Evolutionary conservation across 2,888 invertebrate genomes (phyloP).

Genomic region (Gnatocerus cornutus): DNA sequence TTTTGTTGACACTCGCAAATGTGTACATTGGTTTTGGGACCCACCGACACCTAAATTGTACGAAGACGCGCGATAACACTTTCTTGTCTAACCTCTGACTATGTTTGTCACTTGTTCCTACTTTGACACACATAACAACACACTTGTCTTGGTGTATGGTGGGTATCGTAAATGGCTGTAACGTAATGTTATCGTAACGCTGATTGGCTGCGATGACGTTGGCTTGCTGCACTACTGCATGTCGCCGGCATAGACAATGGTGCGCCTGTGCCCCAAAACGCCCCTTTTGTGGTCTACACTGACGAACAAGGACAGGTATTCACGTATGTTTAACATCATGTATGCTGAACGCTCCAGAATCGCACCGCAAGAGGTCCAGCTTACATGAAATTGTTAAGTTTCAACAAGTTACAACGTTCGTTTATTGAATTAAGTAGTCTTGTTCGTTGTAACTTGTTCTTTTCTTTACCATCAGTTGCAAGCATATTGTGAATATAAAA

Average conservation of each 20-base stretch:
- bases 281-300: slow-evolving; percentile 96
- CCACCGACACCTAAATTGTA: slow-evolving; percentile 64
- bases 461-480: slow-evolving; percentile 56
- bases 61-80: slow-evolving; percentile 31
- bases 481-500: slow-evolving; percentile 63
- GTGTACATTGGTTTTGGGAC: slow-evolving; percentile 65
- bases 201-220: slow-evolving; percentile 71
- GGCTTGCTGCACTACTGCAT: slow-evolving; percentile 74
- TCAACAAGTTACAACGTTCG: slow-evolving; percentile 63
- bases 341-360: slow-evolving; percentile 66
- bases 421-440: too few species aligned
- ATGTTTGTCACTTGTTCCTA: slow-evolving; percentile 14
- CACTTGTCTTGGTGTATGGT: slow-evolving; percentile 67
- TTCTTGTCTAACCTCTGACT: slow-evolving; percentile 12
- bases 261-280: slow-evolving; percentile 88
- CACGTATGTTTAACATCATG: slow-evolving; percentile 70
- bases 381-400: slow-evolving; percentile 63
- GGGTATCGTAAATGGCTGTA: slow-evolving; percentile 70
- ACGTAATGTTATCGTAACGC: slow-evolving; percentile 71
- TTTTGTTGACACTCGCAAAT: slow-evolving; percentile 56
- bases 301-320: slow-evolving; percentile 97
- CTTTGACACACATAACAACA: slow-evolving; percentile 41
- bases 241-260: slow-evolving; percentile 76
- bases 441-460: slow-evolving; percentile 60
- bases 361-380: slow-evolving; percentile 59